Percentiles rank a stretch among this genome's conserved stretches.
phyloP scores from a whole-genome alignment of 2,113 vertebrate species.

The Redunca redunca region DNA sequence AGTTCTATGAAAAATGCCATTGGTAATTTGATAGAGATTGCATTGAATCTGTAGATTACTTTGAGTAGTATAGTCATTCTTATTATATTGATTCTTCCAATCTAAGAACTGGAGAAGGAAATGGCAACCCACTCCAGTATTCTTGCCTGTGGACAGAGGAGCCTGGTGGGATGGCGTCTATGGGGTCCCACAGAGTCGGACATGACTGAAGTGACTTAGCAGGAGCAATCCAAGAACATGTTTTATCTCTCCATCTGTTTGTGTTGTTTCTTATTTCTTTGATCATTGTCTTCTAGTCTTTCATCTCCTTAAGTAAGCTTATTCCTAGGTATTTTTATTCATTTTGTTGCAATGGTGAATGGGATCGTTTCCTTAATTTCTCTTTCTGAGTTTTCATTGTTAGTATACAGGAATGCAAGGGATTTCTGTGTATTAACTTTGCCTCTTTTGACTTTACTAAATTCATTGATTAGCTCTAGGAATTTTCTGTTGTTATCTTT shows the following conservation, averaged over 20 bases:
- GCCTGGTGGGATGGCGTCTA: neutral
- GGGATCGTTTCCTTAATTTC: neutral
- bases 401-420: neutral
- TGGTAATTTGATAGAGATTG: neutral
- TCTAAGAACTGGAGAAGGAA: neutral
- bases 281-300: neutral
- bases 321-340: neutral
- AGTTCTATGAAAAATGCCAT: neutral
- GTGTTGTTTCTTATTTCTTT: neutral
- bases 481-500: neutral
- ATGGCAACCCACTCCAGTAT: neutral
- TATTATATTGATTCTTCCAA: neutral
- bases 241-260: neutral
- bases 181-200: neutral
- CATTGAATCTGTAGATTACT: neutral
- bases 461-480: neutral
- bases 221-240: neutral
- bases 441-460: neutral
- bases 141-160: neutral
- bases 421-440: neutral
- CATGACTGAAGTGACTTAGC: neutral
- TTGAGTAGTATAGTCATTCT: neutral
- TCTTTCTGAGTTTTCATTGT: neutral
- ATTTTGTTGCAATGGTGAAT: neutral
- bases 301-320: neutral